Base-by-base conservation (phyloP, 1,140 invertebrate species). In the Drosophila tani region DNA sequence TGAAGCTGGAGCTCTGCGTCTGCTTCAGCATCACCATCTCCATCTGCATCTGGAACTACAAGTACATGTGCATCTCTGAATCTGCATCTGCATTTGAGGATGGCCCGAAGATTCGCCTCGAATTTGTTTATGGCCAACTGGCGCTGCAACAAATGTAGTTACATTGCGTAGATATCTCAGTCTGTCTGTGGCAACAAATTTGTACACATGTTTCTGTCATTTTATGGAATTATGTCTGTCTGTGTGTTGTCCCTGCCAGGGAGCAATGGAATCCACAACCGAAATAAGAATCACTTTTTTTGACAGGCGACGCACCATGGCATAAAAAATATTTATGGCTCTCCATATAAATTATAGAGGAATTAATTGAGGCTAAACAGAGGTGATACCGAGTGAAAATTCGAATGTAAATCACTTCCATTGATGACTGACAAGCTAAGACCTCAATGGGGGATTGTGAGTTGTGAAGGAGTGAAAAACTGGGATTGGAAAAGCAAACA, bases 121-220 rank as follows among this genome's bases (percentile, higher is more conserved):
- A 86, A 87, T 87, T 87, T 87, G 83, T 87, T 88, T 87, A 87
- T 88, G 84, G 84, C 77, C 77, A 87, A 78, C 65, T 62, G 76
- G 57, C 35, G 57, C 21, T 79, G 66, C 75, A 78, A 77, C 75
- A 77, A 65, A 53, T 60, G 75, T 75, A 75, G 62, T 73, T 73
- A 73, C 74, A 77, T 60, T 77, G 75, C 71, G 63, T 77, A 68
- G 73, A 76, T 51, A 75, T 56, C 58, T 46, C 59, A 11, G 35
- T 47, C 55, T 46, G 47, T 38, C 56, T 59, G 74, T 70, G 55
- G 74, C 75, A 79, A 87, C 85, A 88, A 88, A 88, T 90, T 88
- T 81, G 81, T 85, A 85, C 84, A 88, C 85, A 88, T 88, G 84
- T 88, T 88, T 85, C 86, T 88, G 85, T 88, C 84, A 90, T 81